Evolutionary conservation across 1,140 invertebrate genomes (phyloP), one percentile per base, ranked within the genome.

Genomic region (Pararge aegeria): DNA sequence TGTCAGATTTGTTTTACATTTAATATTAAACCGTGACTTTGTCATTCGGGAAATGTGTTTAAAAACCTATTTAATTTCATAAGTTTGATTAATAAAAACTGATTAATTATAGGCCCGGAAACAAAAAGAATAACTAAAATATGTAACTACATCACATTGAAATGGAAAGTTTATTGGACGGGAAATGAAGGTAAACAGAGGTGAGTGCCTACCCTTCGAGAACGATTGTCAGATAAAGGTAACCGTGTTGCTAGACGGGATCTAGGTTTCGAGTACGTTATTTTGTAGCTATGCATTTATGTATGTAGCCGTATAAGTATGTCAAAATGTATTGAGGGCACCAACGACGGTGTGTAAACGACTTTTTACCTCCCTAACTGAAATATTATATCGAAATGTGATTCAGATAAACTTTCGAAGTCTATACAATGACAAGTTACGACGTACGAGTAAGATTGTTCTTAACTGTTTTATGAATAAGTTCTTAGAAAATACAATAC

Each of bases 181-280:
- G n/a, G n/a, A 16, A 21, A 55, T 55, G 21, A 13, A 20, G 42
- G 54, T 48, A 53, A 52, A 48, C 15, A 27, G 42, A 46, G 52
- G 34, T 13, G 37, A 61, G n/a, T 46, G 24, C 24, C 24, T 24
- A 52, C 49, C 56, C 52, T 55, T 59, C 34, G 30, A 44, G 50
- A 49, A 29, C 57, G 73, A 77, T 76, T 68, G 71, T 73, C 68
- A 77, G 80, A 85, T 83, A 81, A 79, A 77, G 68, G 64, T 80
- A 82, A 82, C 77, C 71, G 76, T 83, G 80, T 83, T 72, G 71
- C 64, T 63, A 53, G 44, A 66, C 69, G 68, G 67, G 75, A 85
- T 85, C 77, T 85, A 80, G 84, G 84, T 87, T 85, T 84, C 60
- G 74, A 83, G 84, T 58, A 70, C 84, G 68, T 75, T 70, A 80